Conservation (phyloP, 2,797 vertebrate genomes). For the Coregonus sp. region DNA sequence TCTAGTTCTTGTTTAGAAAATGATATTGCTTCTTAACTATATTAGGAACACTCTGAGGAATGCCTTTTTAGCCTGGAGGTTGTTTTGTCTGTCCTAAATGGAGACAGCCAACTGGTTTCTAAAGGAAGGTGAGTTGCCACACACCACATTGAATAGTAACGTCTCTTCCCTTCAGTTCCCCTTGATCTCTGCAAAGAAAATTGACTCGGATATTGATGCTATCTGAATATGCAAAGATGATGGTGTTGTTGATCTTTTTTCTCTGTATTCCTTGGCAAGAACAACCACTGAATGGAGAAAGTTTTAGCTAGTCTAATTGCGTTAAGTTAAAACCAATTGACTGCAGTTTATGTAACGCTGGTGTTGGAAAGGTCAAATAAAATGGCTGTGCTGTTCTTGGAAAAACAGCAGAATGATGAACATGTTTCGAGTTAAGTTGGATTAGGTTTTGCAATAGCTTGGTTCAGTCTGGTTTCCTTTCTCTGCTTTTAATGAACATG, state of each 20-base stretch:
- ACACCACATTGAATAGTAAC: background rate
- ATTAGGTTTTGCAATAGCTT: background rate
- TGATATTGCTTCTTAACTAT: background rate
- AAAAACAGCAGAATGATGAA: background rate
- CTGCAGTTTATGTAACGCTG: background rate
- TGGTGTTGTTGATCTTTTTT: background rate
- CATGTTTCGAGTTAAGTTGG: background rate
- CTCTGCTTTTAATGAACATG: background rate
- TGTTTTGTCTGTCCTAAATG: background rate
- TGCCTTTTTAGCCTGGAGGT: background rate
- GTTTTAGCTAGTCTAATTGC: background rate
- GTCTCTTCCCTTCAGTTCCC: background rate
- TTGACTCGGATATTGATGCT: background rate
- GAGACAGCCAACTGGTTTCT: background rate
- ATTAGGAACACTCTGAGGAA: background rate
- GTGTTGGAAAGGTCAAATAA: background rate
- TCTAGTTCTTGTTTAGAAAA: too few species aligned
- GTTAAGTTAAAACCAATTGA: background rate
- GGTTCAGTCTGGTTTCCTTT: slow-evolving; percentile 4
- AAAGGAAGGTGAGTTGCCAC: background rate
- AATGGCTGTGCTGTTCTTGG: background rate
- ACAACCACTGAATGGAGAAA: too few species aligned
- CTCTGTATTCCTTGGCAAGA: background rate
- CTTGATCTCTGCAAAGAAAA: background rate
- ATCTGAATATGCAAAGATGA: background rate